These are phyloP conservation scores for Drosophila sulfurigaster DNA, from an alignment of 1,140 invertebrate genomes.

Conservation along the genomic window DNA sequence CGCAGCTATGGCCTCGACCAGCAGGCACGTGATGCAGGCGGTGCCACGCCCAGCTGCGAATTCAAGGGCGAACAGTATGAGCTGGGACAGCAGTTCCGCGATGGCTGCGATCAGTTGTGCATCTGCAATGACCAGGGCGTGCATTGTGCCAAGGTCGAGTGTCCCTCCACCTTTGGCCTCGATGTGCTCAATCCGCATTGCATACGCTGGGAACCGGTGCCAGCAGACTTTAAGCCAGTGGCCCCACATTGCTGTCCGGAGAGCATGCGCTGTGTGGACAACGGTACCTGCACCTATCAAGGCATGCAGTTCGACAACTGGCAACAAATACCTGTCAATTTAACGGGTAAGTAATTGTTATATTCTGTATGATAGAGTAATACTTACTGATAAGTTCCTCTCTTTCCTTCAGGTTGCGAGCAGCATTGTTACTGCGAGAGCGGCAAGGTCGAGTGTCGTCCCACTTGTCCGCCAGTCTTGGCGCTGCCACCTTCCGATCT, in stretches of 20 bases:
- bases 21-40: constrained; percentile 70
- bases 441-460: constrained; percentile 93
- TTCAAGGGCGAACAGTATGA: constrained; percentile 72
- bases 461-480: constrained; percentile 90
- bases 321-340: constrained; percentile 88
- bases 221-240: constrained; percentile 89
- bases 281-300: constrained; percentile 91
- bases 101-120: constrained; percentile 91
- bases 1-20: constrained; percentile 58
- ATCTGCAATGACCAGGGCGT: constrained; percentile 88
- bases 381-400: not conserved
- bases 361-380: constrained; percentile 9
- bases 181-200: constrained; percentile 93
- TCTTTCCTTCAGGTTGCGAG: constrained; percentile 88
- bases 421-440: constrained; percentile 94
- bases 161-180: constrained; percentile 92
- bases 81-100: constrained; percentile 89
- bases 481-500: constrained; percentile 90
- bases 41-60: constrained; percentile 53
- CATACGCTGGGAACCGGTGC: constrained; percentile 92
- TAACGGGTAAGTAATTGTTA: constrained; percentile 84
- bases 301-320: constrained; percentile 89
- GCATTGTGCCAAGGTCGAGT: constrained; percentile 92
- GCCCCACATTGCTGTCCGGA: constrained; percentile 94
- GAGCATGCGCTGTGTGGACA: constrained; percentile 90